A percentile compares a stretch with the other conserved stretches of the same genome.
These are phyloP conservation scores for Melieria omissa DNA, from an alignment of 2,888 invertebrate genomes.

Conservation along the genomic window DNA sequence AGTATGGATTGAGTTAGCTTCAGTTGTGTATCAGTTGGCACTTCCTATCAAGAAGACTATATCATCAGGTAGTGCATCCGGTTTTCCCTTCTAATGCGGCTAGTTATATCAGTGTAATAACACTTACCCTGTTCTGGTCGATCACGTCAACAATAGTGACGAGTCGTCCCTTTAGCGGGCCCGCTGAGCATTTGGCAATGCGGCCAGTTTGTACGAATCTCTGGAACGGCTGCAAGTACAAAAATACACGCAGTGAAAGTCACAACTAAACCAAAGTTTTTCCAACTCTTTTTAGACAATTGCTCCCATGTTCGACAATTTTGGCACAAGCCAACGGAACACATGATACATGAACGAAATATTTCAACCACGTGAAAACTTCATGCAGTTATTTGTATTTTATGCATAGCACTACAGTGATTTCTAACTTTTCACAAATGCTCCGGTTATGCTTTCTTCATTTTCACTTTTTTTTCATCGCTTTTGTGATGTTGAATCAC, in stretches of 20 bases:
- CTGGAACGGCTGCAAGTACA: conserved; percentile 78
- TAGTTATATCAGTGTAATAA: background rate
- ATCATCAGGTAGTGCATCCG: conserved; percentile 15
- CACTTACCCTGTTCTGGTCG: conserved; percentile 89
- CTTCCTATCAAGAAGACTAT: conserved; percentile 75
- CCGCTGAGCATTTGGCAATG: conserved; percentile 93
- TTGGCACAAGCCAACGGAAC: background rate
- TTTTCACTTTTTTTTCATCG: conserved; percentile 12
- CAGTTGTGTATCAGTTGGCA: conserved; percentile 79
- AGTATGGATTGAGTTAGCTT: conserved; percentile 66
- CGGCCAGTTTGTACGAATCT: conserved; percentile 98
- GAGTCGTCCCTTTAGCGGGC: conserved; percentile 90
- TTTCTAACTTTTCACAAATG: background rate
- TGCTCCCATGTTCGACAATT: conserved; percentile 23
- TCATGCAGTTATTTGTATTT: no score
- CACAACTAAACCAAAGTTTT: conserved; percentile 20
- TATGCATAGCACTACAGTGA: no score
- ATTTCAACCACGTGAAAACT: background rate
- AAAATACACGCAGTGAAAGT: background rate
- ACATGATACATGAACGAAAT: background rate
- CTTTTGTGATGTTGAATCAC: background rate
- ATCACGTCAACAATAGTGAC: conserved; percentile 96
- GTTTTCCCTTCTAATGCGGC: no score
- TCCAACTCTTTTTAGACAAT: conserved; percentile 3
- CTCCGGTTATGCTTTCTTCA: background rate